phyloP scores from a whole-genome alignment of 2,888 invertebrate genomes.

The Lasioglossum lativentre region DNA sequence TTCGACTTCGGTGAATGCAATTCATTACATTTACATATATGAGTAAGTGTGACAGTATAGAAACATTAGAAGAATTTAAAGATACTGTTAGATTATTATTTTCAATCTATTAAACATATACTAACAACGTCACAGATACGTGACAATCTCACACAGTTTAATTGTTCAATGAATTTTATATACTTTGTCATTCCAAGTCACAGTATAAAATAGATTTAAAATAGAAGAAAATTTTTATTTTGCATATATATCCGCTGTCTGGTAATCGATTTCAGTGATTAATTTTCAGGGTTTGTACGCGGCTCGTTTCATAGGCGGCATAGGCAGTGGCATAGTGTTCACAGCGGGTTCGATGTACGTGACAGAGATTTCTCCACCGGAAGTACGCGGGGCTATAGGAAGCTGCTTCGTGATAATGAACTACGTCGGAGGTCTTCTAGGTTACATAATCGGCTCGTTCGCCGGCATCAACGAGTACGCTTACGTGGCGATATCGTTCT shows the following conservation, averaged over 20 bases:
- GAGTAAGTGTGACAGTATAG: too few relatives aligned
- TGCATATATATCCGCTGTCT: background rate
- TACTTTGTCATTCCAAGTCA: too few relatives aligned
- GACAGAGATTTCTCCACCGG: background rate
- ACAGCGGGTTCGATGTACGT: background rate
- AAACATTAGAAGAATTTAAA: too few relatives aligned
- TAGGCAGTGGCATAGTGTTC: background rate
- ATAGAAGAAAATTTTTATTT: too few relatives aligned
- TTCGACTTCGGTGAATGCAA: too few relatives aligned
- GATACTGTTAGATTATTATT: too few relatives aligned
- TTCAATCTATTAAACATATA: too few relatives aligned
- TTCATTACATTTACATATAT: too few relatives aligned
- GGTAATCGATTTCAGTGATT: background rate
- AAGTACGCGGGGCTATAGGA: slow-evolving; percentile 22
- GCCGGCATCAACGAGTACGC: background rate
- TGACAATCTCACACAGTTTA: too few relatives aligned
- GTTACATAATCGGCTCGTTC: background rate
- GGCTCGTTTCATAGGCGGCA: background rate
- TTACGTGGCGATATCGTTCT: background rate
- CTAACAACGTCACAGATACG: too few relatives aligned
- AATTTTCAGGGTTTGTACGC: background rate
- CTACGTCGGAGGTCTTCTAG: background rate
- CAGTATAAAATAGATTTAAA: too few relatives aligned
- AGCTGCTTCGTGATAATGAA: background rate
- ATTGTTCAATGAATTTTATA: too few relatives aligned